Base-by-base conservation (phyloP, 2,888 invertebrate genomes). In the Silvanus unidentatus region DNA sequence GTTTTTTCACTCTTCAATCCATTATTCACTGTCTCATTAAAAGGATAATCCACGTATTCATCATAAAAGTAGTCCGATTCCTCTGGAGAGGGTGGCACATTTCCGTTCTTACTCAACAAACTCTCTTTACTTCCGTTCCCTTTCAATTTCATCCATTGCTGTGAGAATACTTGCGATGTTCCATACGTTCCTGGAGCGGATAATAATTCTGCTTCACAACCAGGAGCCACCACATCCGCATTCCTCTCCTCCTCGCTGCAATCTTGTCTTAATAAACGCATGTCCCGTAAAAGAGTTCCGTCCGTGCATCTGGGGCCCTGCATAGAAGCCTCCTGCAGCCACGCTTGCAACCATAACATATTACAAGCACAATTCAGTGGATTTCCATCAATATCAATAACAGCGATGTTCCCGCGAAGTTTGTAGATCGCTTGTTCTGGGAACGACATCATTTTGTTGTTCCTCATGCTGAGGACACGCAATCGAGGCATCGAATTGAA, bases 331-430 rank as follows among this genome's bases (percentile, higher is more conserved):
- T 89, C 88, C 49, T 82, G 81, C 16, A 90, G 70, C 90, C 90
- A 91, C 2, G 83, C 84, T 57, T 88, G 81, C 1, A 92, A 71
- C 92, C 92, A 92, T 42, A 88, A 76, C 68, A 89, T 78, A 50
- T 82, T 83, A 63, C 92, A 92, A 39, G 87, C 82, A 65, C 92
- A 92, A 14, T 80, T 76, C 49, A 93, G 73, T 1, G 92, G 92
- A 73, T 92, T 93, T 88, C 90, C 91, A 68, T 90, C 88, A 47
- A 92, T 80, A 69, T 91, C 89, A 46, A 92, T 74, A 57, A 88
- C 79, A 5, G 88, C 89, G 43, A 91, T 85, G 56, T 89, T 90
- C 47, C 85, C 86, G 55, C 88, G 76, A 32, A 92, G 71, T 57
- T 85, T 83, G 47, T 83, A 78, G 62, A 91, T 86, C 0, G 83